A percentile compares a stretch with the other conserved stretches of the same genome.
These are phyloP conservation scores for Crenichthys baileyi DNA, from an alignment of 2,797 vertebrate species.

Conservation along the genomic window DNA sequence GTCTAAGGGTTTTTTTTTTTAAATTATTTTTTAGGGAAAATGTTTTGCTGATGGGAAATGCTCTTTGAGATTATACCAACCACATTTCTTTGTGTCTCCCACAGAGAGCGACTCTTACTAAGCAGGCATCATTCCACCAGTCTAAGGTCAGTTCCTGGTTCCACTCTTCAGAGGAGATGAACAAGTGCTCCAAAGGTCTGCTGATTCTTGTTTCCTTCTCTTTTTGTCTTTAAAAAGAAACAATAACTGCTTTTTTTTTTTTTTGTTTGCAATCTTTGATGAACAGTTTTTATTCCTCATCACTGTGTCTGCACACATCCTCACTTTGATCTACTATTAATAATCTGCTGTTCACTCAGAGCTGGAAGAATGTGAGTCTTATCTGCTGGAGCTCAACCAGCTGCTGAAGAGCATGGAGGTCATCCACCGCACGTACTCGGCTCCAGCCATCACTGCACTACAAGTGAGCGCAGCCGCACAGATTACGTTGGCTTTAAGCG, in stretches of 20 bases:
- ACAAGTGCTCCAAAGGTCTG: constrained; percentile 91
- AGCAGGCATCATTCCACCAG: constrained; percentile 88
- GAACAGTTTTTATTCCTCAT: background rate
- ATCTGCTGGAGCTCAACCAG: constrained; percentile 91
- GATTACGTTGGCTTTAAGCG: background rate
- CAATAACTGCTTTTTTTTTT: background rate
- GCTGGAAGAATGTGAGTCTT: constrained; percentile 89
- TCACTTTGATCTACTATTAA: constrained; percentile 17
- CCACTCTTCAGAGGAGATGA: constrained; percentile 92
- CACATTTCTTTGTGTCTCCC: background rate
- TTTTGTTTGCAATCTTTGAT: background rate
- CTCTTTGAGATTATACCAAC: background rate
- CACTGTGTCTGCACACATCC: background rate
- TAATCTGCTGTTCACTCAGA: constrained; percentile 76
- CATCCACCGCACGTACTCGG: constrained; percentile 91
- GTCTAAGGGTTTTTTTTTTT: background rate
- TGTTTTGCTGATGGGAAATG: background rate
- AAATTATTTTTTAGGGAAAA: no score
- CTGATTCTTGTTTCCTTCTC: background rate
- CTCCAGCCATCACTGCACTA: constrained; percentile 90
- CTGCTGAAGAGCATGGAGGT: constrained; percentile 96
- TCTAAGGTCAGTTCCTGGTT: constrained; percentile 88
- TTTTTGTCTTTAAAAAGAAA: background rate
- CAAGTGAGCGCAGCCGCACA: constrained; percentile 78
- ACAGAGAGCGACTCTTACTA: constrained; percentile 84